Evolutionary conservation across 2,113 vertebrate species (phyloP), one percentile per base, ranked within the genome.

Genomic region (Melanostigma gelatinosum): DNA sequence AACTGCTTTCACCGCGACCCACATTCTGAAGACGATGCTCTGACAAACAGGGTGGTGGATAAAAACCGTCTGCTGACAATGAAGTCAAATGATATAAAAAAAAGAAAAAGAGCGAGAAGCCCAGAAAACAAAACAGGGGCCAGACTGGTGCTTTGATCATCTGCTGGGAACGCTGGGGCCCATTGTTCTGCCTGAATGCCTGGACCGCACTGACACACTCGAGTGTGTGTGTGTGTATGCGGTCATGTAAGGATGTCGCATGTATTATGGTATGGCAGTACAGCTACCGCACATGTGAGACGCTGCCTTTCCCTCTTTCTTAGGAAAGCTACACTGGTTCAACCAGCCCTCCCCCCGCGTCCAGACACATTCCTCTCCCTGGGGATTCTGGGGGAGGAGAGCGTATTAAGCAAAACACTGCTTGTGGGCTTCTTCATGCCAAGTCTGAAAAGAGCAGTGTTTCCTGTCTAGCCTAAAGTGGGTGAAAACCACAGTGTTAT

Each of bases 1-100:
- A 89, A 85, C 87, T 40, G 82, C 77, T 85, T 89, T 89, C 87
- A 91, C 87, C 90, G 88, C 79, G 77, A 88, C 90, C 88, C 90
- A 87, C 82, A 85, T 92, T 87, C 88, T 88, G 65, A 34, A 38
- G 72, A 89, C 63, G 69, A 75, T 67, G 38, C 58, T 71, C 74
- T 42, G 68, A 85, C 71, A 75, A 85, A 79, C 32, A 62, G 69
- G 67, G 79, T 61, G 82, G 60, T 54, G 54, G 67, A 72, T 77
- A 40, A 82, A 69, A 84, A 85, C 3, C 11, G 24, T 86, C 87
- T 57, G 52, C 57, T 63, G 29, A 85, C 75, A 88, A 84, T 77
- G 66, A 85, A 68, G 77, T 86, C 48, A 77, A 77, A 77, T 20
- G 69, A 77, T 4, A 76, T 16, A 34, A 57, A 52, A 38, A 38